Base-by-base conservation (phyloP, 2,797 vertebrate species). In the Sebastes aleutianus region DNA sequence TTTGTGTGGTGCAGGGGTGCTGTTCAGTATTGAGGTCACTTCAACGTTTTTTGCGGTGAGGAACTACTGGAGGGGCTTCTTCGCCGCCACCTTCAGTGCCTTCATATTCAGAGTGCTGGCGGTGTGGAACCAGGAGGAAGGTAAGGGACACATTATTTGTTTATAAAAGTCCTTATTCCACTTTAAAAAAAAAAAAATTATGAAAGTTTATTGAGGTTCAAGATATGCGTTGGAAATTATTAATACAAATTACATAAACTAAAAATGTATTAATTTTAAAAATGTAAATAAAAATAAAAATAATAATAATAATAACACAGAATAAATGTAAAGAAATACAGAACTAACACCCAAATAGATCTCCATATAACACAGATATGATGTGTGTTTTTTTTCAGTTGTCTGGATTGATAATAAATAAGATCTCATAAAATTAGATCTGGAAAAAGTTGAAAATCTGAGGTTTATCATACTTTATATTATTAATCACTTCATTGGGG, bases 21-120 rank as follows among this genome's bases (percentile, higher is more conserved):
- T 99, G 79, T 99, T 99, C 95, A 99, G 98, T 88, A 99, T 99
- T 1, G 98, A 99, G 90, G 98, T 99, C 91, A 99, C 99, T 13
- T 99, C 98, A 26, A 99, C 98, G 3, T 99, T 99, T 95, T 99
- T 99, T 1, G 99, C 99, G 0, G 99, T 99, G 92, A 97, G 99
- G 79, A 99, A 99, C 94, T 99, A 99, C 92, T 99, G 99, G 99
- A 97, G 99, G 2, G 99, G 99, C 77, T 99, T 99, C 95, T 99
- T 99, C 0, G 98, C 99, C 0, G 99, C 99, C 84, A 98, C 98
- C 75, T 99, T 99, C 95, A 99, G 99, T 13, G 99, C 99, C 83
- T 99, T 99, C 93, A 99, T 99, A 92, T 99, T 99, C 94, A 95
- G 99, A 26, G 98, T 99, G 66, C 93, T 99, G 18, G 98, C 99